Percentiles rank a stretch among this genome's conserved stretches.
phyloP scores from a whole-genome alignment of 2,113 vertebrate genomes.

The Lophura nycthemera region DNA sequence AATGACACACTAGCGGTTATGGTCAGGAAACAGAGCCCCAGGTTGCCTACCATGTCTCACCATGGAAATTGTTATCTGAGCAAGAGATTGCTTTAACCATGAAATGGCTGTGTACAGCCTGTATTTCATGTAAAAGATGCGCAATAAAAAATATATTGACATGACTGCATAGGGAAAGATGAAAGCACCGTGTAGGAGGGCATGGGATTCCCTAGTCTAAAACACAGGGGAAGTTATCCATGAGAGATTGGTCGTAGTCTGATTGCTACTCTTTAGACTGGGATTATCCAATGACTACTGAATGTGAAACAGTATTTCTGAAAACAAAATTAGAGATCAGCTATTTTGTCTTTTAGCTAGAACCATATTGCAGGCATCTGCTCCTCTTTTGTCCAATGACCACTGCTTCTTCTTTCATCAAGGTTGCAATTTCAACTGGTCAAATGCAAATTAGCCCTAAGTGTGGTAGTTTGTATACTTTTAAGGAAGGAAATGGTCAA shows the following conservation, averaged over 20 bases:
- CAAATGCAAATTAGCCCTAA: neutral
- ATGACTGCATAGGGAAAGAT: neutral
- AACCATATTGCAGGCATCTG: neutral
- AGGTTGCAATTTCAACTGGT: neutral
- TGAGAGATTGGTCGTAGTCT: neutral
- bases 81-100: neutral
- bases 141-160: neutral
- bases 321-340: neutral
- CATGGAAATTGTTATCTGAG: neutral
- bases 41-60: neutral
- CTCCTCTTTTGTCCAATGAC: neutral
- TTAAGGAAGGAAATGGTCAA: neutral
- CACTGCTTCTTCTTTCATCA: neutral
- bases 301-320: neutral
- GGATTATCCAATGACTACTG: neutral
- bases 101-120: neutral
- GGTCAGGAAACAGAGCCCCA: constrained; percentile 7
- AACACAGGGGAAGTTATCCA: neutral
- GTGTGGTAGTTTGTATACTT: neutral
- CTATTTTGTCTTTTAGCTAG: neutral
- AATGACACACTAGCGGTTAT: neutral
- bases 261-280: neutral
- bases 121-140: neutral
- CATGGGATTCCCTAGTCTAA: neutral
- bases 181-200: neutral